Percentiles rank a stretch among this genome's conserved stretches.
phyloP scores from a whole-genome alignment of 2,113 vertebrate genomes.

The Talpa occidentalis region DNA sequence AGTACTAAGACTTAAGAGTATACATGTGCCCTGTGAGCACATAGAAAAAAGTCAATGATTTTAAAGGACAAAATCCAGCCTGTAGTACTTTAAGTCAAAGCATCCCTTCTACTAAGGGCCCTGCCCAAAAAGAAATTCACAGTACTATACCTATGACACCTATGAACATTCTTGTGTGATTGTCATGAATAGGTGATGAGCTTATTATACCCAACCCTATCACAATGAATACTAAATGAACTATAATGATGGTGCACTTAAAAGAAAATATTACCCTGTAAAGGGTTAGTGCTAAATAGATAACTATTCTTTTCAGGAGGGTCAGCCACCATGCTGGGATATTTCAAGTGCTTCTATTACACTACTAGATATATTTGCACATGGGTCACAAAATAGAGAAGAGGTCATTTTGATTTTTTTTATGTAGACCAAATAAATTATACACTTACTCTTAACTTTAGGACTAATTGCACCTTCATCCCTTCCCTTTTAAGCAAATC shows the following conservation, averaged over 20 bases:
- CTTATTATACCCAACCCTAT: constrained; percentile 80
- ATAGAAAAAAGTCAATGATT: constrained; percentile 53
- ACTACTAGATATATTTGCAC: not conserved
- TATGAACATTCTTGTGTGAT: constrained; percentile 75
- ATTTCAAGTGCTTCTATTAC: constrained; percentile 41
- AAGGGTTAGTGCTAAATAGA: constrained; percentile 78
- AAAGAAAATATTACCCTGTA: constrained; percentile 83
- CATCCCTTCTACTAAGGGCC: constrained; percentile 60
- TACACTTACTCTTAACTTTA: not conserved
- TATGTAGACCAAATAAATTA: not conserved
- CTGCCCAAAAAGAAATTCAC: constrained; percentile 26
- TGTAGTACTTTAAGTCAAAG: constrained; percentile 75
- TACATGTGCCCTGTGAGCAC: constrained; percentile 55
- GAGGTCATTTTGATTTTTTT: not conserved
- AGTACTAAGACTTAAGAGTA: constrained; percentile 59
- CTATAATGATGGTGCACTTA: constrained; percentile 78
- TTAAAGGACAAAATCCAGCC: constrained; percentile 76
- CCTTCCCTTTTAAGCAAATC: constrained; percentile 14
- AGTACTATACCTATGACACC: constrained; percentile 80
- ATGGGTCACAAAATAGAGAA: constrained; percentile 25
- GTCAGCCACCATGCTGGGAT: constrained; percentile 12
- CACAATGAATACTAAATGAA: constrained; percentile 85
- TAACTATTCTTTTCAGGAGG: constrained; percentile 44
- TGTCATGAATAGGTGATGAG: constrained; percentile 83
- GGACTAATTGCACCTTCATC: not conserved